phyloP scores from a whole-genome alignment of 92 coral and sea anemone species.

The Epizoanthus illoricatus region DNA sequence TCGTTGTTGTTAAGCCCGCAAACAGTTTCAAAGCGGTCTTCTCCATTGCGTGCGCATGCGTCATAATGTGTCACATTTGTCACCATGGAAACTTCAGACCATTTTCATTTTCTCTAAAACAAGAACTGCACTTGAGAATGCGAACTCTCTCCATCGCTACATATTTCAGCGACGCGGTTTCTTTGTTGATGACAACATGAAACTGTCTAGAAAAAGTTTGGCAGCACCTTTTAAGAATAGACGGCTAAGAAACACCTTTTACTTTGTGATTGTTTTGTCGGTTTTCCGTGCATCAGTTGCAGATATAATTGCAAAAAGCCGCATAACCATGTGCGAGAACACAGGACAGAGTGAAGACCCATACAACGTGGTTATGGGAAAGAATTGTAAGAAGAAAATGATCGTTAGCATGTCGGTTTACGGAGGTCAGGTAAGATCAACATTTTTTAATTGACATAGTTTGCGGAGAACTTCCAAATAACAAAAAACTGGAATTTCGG shows the following conservation, averaged over 20 bases:
- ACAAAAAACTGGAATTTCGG: neutral
- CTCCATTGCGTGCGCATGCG: slow-evolving; percentile 25
- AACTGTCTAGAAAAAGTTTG: neutral
- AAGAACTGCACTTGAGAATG: neutral
- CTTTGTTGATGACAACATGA: neutral
- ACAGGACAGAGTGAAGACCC: slow-evolving; percentile 90
- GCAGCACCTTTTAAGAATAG: neutral
- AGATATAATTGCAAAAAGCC: slow-evolving; percentile 91
- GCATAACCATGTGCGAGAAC: slow-evolving; percentile 90
- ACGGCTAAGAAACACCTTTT: slow-evolving; percentile 18
- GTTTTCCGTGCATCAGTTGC: slow-evolving; percentile 18
- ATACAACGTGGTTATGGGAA: slow-evolving; percentile 89
- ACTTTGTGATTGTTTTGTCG: slow-evolving; percentile 11
- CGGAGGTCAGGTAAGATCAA: slow-evolving; percentile 86
- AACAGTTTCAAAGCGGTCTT: no score
- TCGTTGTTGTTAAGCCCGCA: slow-evolving; percentile 22
- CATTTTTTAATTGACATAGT: neutral
- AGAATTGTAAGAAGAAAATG: slow-evolving; percentile 91
- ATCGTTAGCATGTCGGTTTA: slow-evolving; percentile 87
- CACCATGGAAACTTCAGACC: neutral
- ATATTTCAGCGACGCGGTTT: neutral
- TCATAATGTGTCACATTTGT: slow-evolving; percentile 9
- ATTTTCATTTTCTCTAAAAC: neutral
- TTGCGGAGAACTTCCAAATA: neutral
- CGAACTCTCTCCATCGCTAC: neutral